Conservation (phyloP, 2,797 vertebrate genomes). For the Epinephelus awoara region DNA sequence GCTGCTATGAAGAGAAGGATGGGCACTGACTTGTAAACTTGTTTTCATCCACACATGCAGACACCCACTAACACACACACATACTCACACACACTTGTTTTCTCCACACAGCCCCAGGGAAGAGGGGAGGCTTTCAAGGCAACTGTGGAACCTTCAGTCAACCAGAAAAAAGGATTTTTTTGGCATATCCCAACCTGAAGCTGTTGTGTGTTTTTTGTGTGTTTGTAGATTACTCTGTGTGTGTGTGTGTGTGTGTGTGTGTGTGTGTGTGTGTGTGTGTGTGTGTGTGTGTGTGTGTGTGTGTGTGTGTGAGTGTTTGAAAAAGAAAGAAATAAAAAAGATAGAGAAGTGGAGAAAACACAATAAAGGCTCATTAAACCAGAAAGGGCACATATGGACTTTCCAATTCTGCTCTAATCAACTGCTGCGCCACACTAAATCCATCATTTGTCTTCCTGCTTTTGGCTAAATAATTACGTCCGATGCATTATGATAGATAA, state of each 20-base stretch:
- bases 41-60: slow-evolving; percentile 18
- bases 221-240: not conserved
- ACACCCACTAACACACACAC: not conserved
- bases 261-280: slow-evolving; percentile 10
- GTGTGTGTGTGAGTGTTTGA: slow-evolving; percentile 15
- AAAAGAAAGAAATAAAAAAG: slow-evolving; percentile 7
- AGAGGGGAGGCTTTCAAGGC: slow-evolving; percentile 42
- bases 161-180: slow-evolving; percentile 44
- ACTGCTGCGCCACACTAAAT: slow-evolving; percentile 12
- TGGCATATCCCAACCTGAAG: slow-evolving; percentile 37
- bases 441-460: slow-evolving; percentile 24
- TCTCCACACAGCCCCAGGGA: slow-evolving; percentile 42
- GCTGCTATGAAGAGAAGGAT: slow-evolving; percentile 49
- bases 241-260: slow-evolving; percentile 14
- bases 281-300: slow-evolving; percentile 17
- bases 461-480: slow-evolving; percentile 36
- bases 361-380: slow-evolving; percentile 36
- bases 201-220: slow-evolving; percentile 10
- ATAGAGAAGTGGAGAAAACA: slow-evolving; percentile 3
- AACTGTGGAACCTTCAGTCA: slow-evolving; percentile 59
- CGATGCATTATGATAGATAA: slow-evolving; percentile 31
- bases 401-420: slow-evolving; percentile 36
- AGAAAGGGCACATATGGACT: slow-evolving; percentile 38
- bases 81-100: slow-evolving; percentile 29
- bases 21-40: slow-evolving; percentile 49